phyloP scores from a whole-genome alignment of 2,888 invertebrate genomes.

The Ochropleura plecta region DNA sequence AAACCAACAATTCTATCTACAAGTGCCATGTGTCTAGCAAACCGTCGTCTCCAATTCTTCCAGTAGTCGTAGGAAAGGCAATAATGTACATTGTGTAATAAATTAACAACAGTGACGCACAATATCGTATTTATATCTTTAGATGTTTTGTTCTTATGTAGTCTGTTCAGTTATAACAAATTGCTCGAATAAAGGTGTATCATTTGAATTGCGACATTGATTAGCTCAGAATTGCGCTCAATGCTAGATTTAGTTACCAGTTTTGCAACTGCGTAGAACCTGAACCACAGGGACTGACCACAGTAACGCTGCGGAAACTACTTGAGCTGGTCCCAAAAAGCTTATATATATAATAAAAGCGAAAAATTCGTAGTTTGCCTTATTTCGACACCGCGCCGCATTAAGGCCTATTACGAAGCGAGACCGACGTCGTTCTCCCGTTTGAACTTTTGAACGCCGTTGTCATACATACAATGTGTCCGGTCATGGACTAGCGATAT shows the following conservation, averaged over 20 bases:
- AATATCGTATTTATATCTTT: conserved; percentile 37
- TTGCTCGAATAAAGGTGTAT: conserved; percentile 46
- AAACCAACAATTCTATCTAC: conserved; percentile 2
- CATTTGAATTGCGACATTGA: conserved; percentile 27
- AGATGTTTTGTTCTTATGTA: conserved; percentile 18
- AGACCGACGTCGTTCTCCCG: not conserved
- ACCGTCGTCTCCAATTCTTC: conserved; percentile 37
- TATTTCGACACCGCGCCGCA: not conserved
- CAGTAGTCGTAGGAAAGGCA: conserved; percentile 56
- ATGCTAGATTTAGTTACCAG: conserved; percentile 24
- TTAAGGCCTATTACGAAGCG: not conserved
- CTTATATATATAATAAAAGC: not conserved
- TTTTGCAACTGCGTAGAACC: not conserved
- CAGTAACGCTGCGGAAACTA: not conserved
- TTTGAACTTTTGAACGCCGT: too few relatives aligned
- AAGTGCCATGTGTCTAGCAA: conserved; percentile 38
- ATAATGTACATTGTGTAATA: conserved; percentile 68
- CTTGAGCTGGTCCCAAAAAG: not conserved
- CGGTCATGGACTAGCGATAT: too few relatives aligned
- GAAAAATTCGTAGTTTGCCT: not conserved
- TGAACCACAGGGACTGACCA: not conserved
- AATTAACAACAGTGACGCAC: conserved; percentile 48
- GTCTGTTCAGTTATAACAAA: conserved; percentile 19
- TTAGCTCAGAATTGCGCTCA: conserved; percentile 43
- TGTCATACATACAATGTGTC: too few relatives aligned